Evolutionary conservation across 2,113 vertebrate species (phyloP), one percentile per base, ranked within the genome.

Genomic region (Paratilapia polleni): DNA sequence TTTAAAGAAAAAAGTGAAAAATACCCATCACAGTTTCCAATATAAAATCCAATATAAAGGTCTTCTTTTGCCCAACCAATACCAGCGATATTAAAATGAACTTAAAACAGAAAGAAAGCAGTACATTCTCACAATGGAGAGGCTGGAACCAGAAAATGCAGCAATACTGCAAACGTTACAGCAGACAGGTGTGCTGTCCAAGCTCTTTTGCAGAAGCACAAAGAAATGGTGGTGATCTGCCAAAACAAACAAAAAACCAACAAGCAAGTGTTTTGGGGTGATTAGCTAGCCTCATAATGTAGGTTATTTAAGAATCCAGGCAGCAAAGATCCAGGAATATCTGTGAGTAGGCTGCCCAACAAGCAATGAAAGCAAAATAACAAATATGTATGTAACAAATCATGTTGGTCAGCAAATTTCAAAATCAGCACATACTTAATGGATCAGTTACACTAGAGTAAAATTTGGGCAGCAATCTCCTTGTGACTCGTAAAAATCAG

Each of bases 61-160:
- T 52, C 47, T 73, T 73, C 19, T 54, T 73, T 73, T 73, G 52
- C 68, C 26, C 47, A 73, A 73, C 17, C 49, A 70, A 70, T 70
- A 28, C 17, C 43, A 70, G 24, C 28, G 43, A 52, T 52, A 20
- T 70, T 6, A 70, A 47, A 47, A 47, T 15, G 13, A 6, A 52
- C 17, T 19, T 52, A 52, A 73, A 73, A 73, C 43, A 15, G 19
- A n/a, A 59, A 19, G 26, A 73, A 60, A 36, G 28, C 11, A 8
- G 43, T 58, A 77, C 41, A 77, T 41, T 28, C 8, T 15, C 17
- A 62, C 17, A 63, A 15, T 38, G 22, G 8, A 54, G 22, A 57
- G 34, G 31, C 58, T 75, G 31, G 31, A 77, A 49, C 12, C 31
- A 56, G 12, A 64, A 9, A 77, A 63, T 12, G 22, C 56, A 74